phyloP scores from a whole-genome alignment of 1,140 invertebrate genomes.

The Diachasmimorpha longicaudata region DNA sequence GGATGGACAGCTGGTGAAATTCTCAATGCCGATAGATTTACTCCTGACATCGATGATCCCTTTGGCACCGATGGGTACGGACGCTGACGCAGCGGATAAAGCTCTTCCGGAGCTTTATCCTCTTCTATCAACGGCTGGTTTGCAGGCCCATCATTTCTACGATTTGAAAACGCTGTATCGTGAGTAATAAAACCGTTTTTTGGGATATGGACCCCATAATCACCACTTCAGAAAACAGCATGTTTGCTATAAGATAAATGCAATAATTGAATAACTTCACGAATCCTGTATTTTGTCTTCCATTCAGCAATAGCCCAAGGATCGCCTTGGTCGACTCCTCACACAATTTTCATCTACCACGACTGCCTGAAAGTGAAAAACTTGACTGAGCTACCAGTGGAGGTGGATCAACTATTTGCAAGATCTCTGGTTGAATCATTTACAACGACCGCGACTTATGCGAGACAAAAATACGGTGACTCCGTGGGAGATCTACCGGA shows the following conservation, averaged over 20 bases:
- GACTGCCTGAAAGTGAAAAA: conserved; percentile 71
- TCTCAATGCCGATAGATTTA: conserved; percentile 69
- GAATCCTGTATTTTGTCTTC: conserved; percentile 22
- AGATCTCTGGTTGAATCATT: conserved; percentile 77
- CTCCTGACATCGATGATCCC: conserved; percentile 70
- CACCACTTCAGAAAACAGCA: no score
- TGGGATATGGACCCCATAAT: no score
- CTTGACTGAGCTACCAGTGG: conserved; percentile 71
- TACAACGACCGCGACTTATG: conserved; percentile 72
- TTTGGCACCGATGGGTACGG: conserved; percentile 64
- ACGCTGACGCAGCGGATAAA: conserved; percentile 50
- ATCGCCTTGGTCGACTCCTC: conserved; percentile 63
- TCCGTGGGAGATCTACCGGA: conserved; percentile 71
- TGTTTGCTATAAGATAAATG: no score
- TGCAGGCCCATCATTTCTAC: conserved; percentile 72
- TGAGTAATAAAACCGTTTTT: conserved; percentile 66
- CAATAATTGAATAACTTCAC: neutral
- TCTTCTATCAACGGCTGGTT: conserved; percentile 71
- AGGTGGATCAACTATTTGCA: conserved; percentile 69
- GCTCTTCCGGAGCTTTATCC: conserved; percentile 75
- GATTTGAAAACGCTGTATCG: conserved; percentile 69
- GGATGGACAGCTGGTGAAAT: conserved; percentile 69
- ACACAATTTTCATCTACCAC: conserved; percentile 77
- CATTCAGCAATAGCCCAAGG: conserved; percentile 65
- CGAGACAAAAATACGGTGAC: conserved; percentile 74